Percentiles rank a stretch among this genome's conserved stretches.
phyloP scores from a whole-genome alignment of 64 coral and sea anemone species.

The Montipora cactus region DNA sequence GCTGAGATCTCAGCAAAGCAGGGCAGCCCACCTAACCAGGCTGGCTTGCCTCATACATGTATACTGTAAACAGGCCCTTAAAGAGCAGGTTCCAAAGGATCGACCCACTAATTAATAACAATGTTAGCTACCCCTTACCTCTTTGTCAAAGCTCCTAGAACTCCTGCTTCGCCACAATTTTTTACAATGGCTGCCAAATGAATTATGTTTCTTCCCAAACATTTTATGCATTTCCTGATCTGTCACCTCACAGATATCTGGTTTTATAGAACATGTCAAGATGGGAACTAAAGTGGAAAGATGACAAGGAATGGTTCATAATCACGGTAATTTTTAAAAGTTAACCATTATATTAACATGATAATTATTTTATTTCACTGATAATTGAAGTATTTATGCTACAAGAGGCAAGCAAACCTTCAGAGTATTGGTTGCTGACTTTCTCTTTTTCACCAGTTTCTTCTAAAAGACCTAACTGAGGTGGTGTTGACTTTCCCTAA shows the following conservation, averaged over 20 bases:
- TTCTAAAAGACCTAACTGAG: neutral
- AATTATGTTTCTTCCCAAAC: slow-evolving; percentile 7
- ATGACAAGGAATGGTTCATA: neutral
- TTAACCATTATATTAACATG: no score
- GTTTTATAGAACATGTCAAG: neutral
- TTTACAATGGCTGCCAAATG: slow-evolving; percentile 41
- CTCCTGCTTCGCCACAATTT: neutral
- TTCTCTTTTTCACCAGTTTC: neutral
- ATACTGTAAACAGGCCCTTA: no score
- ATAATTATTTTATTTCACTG: no score
- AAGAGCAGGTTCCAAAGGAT: no score
- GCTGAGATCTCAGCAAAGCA: no score
- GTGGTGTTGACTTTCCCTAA: slow-evolving; percentile 5
- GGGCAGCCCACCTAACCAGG: no score
- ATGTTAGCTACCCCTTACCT: neutral
- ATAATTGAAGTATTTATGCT: no score
- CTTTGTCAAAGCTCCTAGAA: neutral
- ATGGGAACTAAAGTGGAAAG: neutral
- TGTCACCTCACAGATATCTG: slow-evolving; percentile 8
- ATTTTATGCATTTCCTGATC: slow-evolving; percentile 13
- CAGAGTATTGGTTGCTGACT: slow-evolving; percentile 10
- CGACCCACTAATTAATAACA: no score
- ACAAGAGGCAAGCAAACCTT: neutral
- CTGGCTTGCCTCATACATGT: no score
- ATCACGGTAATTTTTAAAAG: no score